A percentile compares a stretch with the other conserved stretches of the same genome.
These are phyloP conservation scores for Melanerpes formicivorus DNA, from an alignment of 2,113 vertebrate genomes.

Conservation along the genomic window DNA sequence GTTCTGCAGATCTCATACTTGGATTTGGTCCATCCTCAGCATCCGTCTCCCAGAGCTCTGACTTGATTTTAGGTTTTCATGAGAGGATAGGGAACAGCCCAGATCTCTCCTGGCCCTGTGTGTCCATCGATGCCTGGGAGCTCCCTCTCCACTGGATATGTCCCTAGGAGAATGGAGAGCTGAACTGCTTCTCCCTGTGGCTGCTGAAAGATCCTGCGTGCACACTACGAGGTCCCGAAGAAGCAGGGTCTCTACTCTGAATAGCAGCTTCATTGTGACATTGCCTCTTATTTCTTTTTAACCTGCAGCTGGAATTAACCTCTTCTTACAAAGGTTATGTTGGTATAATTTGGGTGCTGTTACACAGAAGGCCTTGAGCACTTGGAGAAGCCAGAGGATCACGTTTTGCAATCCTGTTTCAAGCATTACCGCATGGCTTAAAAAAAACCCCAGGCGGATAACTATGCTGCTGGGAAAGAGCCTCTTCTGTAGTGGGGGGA, in stretches of 20 bases:
- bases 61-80: background rate
- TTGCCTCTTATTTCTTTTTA: slow-evolving; percentile 5
- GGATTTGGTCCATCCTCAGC: background rate
- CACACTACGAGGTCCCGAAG: background rate
- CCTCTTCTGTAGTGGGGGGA: background rate
- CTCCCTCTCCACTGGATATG: rapidly evolving
- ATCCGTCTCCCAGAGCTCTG: background rate
- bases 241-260: background rate
- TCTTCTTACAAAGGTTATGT: background rate
- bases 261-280: background rate
- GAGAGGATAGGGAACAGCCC: background rate
- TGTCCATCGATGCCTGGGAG: rapidly evolving
- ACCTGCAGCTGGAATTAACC: background rate
- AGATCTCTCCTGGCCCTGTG: rapidly evolving
- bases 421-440: background rate
- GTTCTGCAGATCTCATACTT: background rate
- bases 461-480: background rate
- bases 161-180: background rate
- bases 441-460: background rate
- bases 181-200: background rate
- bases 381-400: background rate
- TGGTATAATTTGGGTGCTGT: background rate
- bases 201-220: background rate
- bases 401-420: background rate
- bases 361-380: background rate